phyloP scores from a whole-genome alignment of 2,113 vertebrate genomes.

The Ceuthmochares aereus region DNA sequence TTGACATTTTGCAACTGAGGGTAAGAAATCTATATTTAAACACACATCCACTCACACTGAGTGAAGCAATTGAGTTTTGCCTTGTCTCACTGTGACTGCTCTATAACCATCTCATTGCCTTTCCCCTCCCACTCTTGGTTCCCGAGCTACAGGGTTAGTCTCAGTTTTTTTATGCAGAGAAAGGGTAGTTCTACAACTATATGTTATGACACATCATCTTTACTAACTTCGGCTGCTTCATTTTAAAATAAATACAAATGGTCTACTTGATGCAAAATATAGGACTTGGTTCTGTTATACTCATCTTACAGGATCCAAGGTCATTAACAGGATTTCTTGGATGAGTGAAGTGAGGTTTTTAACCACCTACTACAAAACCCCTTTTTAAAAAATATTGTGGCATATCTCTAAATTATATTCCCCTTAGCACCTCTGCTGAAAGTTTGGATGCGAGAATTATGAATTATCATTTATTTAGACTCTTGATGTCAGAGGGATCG shows the following conservation, averaged over 20 bases:
- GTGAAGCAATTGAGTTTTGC: too few relatives aligned
- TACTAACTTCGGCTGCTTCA: neutral
- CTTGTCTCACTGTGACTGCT: too few relatives aligned
- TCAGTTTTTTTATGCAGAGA: neutral
- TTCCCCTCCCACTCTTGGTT: too few relatives aligned
- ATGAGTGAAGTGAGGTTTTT: neutral
- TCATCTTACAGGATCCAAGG: neutral
- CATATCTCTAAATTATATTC: neutral
- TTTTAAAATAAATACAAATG: neutral
- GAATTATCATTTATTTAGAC: slow-evolving; percentile 38
- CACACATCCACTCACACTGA: too few relatives aligned
- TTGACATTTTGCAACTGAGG: too few relatives aligned
- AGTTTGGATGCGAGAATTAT: slow-evolving; percentile 7
- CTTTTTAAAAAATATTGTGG: neutral
- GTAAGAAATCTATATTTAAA: too few relatives aligned
- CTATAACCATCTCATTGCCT: too few relatives aligned
- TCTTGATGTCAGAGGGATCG: neutral
- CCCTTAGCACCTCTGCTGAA: slow-evolving; percentile 19
- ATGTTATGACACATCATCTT: neutral
- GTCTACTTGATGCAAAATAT: neutral
- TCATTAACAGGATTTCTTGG: neutral
- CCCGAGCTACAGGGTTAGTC: too few relatives aligned
- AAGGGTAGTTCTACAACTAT: neutral
- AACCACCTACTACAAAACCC: neutral
- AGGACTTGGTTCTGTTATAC: neutral